phyloP scores from a whole-genome alignment of 2,888 invertebrate species.

The Carpatolechia fugitivella region DNA sequence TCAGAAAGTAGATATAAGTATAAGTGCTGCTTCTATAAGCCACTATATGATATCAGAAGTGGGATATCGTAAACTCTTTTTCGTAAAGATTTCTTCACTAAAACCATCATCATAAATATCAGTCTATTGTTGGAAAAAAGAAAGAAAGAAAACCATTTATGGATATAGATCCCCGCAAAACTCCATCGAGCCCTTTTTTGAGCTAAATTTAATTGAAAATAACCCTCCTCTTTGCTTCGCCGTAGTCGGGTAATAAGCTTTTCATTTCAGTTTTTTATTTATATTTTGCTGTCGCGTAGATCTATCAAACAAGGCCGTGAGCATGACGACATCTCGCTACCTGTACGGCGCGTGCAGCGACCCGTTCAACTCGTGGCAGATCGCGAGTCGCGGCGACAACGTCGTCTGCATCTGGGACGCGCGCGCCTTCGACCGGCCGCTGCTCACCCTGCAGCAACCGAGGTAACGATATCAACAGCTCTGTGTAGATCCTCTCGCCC shows the following conservation, averaged over 20 bases:
- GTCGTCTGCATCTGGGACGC: slow-evolving; percentile 93
- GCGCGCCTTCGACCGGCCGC: slow-evolving; percentile 90
- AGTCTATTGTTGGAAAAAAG: too few relatives aligned
- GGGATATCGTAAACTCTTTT: too few relatives aligned
- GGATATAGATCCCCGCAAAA: too few relatives aligned
- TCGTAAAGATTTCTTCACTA: too few relatives aligned
- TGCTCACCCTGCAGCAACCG: slow-evolving; percentile 82
- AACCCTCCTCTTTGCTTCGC: background rate
- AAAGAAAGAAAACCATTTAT: too few relatives aligned
- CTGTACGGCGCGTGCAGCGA: slow-evolving; percentile 91
- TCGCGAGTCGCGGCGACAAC: slow-evolving; percentile 91
- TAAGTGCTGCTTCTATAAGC: too few relatives aligned
- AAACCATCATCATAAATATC: too few relatives aligned
- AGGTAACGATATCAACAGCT: background rate
- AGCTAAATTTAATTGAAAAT: background rate
- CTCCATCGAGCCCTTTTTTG: too few relatives aligned
- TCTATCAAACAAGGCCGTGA: slow-evolving; percentile 82
- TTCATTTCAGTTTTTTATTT: background rate
- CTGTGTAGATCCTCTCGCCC: too few relatives aligned
- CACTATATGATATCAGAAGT: too few relatives aligned
- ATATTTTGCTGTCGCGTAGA: slow-evolving; percentile 69
- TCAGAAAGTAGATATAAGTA: too few relatives aligned
- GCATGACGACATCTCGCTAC: slow-evolving; percentile 86
- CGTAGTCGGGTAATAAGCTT: background rate
- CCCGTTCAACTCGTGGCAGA: slow-evolving; percentile 86